Evolutionary conservation across 2,113 vertebrate species (phyloP).

Genomic region (Cinclus mexicanus): DNA sequence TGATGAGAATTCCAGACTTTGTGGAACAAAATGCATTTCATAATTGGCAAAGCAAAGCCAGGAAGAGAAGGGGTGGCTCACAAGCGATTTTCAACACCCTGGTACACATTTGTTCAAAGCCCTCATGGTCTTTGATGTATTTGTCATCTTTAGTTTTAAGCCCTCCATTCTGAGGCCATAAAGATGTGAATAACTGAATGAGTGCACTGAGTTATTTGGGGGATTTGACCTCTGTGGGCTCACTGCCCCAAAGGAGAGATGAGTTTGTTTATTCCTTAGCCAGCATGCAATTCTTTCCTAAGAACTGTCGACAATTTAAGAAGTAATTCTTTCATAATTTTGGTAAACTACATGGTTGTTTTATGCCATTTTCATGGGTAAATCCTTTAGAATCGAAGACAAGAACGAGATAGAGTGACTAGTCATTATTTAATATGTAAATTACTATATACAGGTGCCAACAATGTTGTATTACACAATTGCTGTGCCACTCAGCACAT

Average conservation of each 20-base stretch:
- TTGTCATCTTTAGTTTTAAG: background rate
- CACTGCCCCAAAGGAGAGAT: background rate
- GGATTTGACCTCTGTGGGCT: background rate
- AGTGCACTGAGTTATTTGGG: background rate
- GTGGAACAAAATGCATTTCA: background rate
- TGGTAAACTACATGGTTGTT: fast-evolving
- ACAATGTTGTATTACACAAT: background rate
- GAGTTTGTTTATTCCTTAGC: background rate
- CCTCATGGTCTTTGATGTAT: background rate
- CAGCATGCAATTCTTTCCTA: background rate
- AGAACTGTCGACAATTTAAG: background rate
- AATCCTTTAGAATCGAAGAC: background rate
- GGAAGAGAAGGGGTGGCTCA: fast-evolving
- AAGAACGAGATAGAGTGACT: background rate
- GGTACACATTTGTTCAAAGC: background rate
- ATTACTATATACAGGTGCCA: background rate
- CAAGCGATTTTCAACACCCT: background rate
- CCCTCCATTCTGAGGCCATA: background rate
- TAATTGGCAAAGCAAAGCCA: background rate
- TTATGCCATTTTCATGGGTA: background rate
- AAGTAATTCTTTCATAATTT: background rate
- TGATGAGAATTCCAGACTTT: conserved; percentile 19
- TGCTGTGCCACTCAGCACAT: background rate
- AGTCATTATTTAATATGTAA: background rate
- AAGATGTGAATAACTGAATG: background rate